Base-by-base conservation (phyloP, 2,888 invertebrate genomes). In the Melanostoma mellinum region DNA sequence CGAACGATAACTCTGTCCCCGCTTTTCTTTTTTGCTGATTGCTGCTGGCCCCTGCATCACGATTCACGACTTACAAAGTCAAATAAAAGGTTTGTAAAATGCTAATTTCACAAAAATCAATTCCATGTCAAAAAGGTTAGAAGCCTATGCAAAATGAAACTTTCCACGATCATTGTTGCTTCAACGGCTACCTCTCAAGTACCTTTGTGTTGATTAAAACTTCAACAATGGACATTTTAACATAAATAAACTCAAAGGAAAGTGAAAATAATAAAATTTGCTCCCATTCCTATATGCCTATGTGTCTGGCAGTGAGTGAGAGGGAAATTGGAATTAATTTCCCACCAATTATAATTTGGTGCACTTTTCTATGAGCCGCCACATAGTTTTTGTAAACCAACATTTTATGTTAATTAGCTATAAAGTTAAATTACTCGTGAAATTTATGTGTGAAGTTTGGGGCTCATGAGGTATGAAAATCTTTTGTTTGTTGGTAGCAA, bases 261-360 rank as follows among this genome's bases (percentile, higher is more conserved):
- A 75, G 75, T 75, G 75, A 67, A 75, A 75, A 67, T 48, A 48
- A 60, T 67, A 36, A 58, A 67, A 67, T 74, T 36, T 36, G 35
- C 58, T 67, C 42, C 55, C 65, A 65, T 20, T 20, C 20, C 20
- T 20, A 20, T 20, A 1, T 20, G 20, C 20, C 20, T 20, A 20
- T 20, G 20, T 20, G 20, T 20, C 20, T 38, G 4, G 8, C 30
- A 30, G 42, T 32, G 20, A 32, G 20, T 10, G 55, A 35, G 8
- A 42, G 10, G n/a, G 46, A 36, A 58, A 33, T 33, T 50, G 42
- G 69, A 69, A 76, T 76, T 69, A 76, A 75, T 75, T 68, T 58
- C 20, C 75, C 67, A 38, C 68, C 68, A 75, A 69, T 76, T 76
- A 55, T 33, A 55, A 68, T 52, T 58, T 44, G 33, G 52, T 55